These are phyloP conservation scores for Agrypnia vestita DNA, from an alignment of 1,140 invertebrate genomes.

Conservation along the genomic window DNA sequence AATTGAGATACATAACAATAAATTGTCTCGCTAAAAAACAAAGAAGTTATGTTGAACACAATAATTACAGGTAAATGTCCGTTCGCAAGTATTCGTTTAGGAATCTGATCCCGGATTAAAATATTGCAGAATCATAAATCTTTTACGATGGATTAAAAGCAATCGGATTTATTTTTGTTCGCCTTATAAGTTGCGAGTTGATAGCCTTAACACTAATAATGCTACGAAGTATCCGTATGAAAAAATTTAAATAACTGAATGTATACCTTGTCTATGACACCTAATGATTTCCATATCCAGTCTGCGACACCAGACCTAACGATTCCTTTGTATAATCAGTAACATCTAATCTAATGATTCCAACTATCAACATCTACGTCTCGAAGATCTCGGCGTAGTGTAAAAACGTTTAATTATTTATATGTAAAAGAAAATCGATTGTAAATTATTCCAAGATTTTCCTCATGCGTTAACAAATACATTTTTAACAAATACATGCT, in stretches of 20 bases:
- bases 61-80: constrained; percentile 18
- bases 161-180: neutral
- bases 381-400: no score
- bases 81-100: neutral
- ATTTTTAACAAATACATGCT: no score
- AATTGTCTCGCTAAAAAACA: constrained; percentile 16
- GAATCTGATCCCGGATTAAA: constrained; percentile 27
- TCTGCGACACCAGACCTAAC: no score
- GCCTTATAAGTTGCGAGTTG: neutral
- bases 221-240: constrained; percentile 1
- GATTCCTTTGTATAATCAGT: no score
- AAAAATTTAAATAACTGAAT: neutral
- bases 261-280: no score
- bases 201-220: constrained; percentile 21
- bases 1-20: neutral
- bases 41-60: neutral
- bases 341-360: no score
- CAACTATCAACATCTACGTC: no score
- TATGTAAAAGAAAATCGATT: no score
- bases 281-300: no score
- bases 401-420: no score
- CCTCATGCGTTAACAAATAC: no score
- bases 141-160: constrained; percentile 11
- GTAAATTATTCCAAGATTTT: no score
- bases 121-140: constrained; percentile 1